Evolutionary conservation across 2,113 vertebrate species (phyloP), one percentile per base, ranked within the genome.

Genomic region (Silurus asotus): DNA sequence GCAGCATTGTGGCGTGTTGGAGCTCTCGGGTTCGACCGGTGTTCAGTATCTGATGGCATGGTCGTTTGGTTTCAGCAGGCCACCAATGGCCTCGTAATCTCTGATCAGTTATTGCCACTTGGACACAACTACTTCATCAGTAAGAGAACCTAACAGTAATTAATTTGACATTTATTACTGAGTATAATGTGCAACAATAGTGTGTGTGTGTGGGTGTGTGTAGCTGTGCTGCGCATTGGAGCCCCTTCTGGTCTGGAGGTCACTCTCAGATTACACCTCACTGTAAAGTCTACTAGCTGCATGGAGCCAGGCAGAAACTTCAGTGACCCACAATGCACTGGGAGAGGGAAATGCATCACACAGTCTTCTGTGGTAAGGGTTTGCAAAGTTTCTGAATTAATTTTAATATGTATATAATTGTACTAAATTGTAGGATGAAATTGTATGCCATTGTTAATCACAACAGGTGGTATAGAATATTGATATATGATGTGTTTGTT

Each of bases 41-140:
- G 97, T 79, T 98, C 97, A 0, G 95, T 97, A 86, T 93, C 96
- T 7, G 97, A 98, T 17, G 97, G 97, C 0, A 94, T 96, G 8
- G 96, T 95, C 0, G 90, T 97, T 89, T 96, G 93, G 87, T 97
- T 97, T 53, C 95, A 98, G 49, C 96, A 97, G 94, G 94, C 96
- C 0, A 65, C 92, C 0, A 96, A 96, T 83, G 97, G 97, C 17
- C 94, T 98, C 64, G 97, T 99, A 84, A 95, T 99, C 69, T 83
- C 96, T 3, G 98, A 99, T 86, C 95, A 96, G 90, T 93, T 95
- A 81, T 93, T 99, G 23, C 92, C 93, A 1, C 91, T 99, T 88
- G 98, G 98, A 88, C 96, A 95, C 89, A 99, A 98, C 92, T 98
- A 97, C 93, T 99, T 99, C 87, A 97, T 99, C 45, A 74, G 89